Evolutionary conservation across 2,113 vertebrate species (phyloP).

Genomic region (Hippocampus zosterae): DNA sequence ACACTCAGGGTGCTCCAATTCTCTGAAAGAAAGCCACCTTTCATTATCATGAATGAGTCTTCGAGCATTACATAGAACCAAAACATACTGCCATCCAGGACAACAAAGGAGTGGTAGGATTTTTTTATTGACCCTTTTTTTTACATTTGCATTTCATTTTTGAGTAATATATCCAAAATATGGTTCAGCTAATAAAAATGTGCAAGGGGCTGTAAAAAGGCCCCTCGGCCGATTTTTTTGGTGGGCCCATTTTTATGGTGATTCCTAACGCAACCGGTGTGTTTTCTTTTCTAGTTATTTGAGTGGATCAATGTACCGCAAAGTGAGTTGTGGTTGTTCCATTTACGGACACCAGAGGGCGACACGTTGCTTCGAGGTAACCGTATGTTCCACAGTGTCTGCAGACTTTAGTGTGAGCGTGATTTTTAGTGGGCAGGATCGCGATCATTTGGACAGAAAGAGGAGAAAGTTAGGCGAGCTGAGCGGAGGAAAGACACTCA

Average conservation of each 20-base stretch:
- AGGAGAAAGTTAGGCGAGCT: conserved; percentile 34
- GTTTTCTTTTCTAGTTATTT: no score
- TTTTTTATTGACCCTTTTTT: neutral
- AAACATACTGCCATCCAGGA: neutral
- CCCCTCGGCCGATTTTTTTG: no score
- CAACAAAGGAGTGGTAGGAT: neutral
- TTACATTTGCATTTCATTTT: no score
- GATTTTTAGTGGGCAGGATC: conserved; percentile 43
- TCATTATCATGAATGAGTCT: no score
- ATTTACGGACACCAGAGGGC: conserved; percentile 56
- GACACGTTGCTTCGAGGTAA: conserved; percentile 37
- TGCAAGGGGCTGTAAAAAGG: no score
- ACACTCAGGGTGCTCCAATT: neutral
- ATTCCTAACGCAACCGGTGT: no score
- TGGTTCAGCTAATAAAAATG: neutral
- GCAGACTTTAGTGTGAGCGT: conserved; percentile 15
- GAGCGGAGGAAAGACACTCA: neutral
- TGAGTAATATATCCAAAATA: neutral
- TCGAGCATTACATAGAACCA: neutral
- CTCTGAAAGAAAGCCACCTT: neutral
- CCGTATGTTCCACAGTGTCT: conserved; percentile 48
- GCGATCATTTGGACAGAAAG: conserved; percentile 37
- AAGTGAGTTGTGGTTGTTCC: conserved; percentile 11
- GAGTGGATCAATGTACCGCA: neutral
- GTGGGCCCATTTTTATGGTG: no score